Conservation (phyloP, 1,140 invertebrate species). For the Drosophila mauritiana region DNA sequence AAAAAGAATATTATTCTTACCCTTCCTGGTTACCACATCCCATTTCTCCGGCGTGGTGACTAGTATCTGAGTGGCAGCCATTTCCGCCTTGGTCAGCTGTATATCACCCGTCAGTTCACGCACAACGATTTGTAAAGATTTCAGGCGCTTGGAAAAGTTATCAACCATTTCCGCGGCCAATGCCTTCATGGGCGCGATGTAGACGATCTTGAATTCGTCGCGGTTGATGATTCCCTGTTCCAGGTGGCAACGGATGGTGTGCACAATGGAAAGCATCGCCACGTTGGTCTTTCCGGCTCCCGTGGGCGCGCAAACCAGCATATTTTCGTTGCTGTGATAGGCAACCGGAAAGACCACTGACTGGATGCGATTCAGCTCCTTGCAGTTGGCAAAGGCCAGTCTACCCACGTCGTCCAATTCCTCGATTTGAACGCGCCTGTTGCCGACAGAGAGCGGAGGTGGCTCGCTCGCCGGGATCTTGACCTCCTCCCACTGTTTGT, state of each 20-base stretch:
- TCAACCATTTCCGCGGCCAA: constrained; percentile 98
- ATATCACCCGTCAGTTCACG: constrained; percentile 99
- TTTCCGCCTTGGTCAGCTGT: constrained; percentile 97
- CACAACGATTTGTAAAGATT: constrained; percentile 88
- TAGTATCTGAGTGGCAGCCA: constrained; percentile 98
- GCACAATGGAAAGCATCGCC: constrained; percentile 95
- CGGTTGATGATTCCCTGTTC: constrained; percentile 92
- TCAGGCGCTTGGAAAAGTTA: constrained; percentile 94
- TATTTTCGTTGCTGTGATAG: constrained; percentile 98
- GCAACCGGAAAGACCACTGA: constrained; percentile 97
- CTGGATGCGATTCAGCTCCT: constrained; percentile 96
- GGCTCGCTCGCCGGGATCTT: constrained; percentile 91
- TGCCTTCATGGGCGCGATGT: constrained; percentile 99
- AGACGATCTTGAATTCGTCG: constrained; percentile 99
- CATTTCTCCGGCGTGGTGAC: constrained; percentile 99
- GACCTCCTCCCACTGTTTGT: constrained; percentile 93
- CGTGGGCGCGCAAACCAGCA: constrained; percentile 97
- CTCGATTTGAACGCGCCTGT: constrained; percentile 89
- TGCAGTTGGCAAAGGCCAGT: constrained; percentile 94
- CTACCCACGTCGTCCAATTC: constrained; percentile 94
- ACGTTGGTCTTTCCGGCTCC: constrained; percentile 99
- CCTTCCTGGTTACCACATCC: constrained; percentile 99
- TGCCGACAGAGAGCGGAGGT: constrained; percentile 88
- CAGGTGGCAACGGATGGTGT: constrained; percentile 95
- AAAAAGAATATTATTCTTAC: constrained; percentile 60